Evolutionary conservation across 37 sponge, comb jelly and placozoan species (phyloP), one percentile per base, ranked within the genome.

Genomic region (Eunapius fragilis): DNA sequence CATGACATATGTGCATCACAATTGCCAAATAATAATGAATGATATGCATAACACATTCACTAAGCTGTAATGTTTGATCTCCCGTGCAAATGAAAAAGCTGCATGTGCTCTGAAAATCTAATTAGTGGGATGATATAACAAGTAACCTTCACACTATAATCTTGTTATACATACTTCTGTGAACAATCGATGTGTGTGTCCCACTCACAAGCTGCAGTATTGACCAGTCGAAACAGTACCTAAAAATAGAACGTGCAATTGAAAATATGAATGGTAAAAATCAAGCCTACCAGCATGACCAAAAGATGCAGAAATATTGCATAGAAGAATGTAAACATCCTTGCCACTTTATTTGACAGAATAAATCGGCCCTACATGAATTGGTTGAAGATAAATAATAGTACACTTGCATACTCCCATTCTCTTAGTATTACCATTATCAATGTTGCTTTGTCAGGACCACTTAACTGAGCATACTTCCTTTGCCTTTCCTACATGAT

Each of bases 391-490:
- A 12, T 27, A 7, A 31, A 35, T 4, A 71, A 74, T n/a, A 26
- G 31, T 11, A 82, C 4, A 74, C 28, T 32, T 31, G 41, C 23
- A 74, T 72, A 72, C 22, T 12, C 24, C 0, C 2, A 2, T 33
- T 33, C 3, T 33, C 6, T 7, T 0, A 33, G 5, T 27, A 71
- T 79, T 80, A 96, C 98, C 89, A 98, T 71, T n/a, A 88, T 87
- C 22, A 98, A 88, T 2, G 97, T 96, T 9, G 97, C 98, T 38
- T 93, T 92, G 76, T 98, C 98, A 50, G 96, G 91, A 68, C 94
- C 95, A 84, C 93, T 96, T 30, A 98, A 73, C 47, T 92, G 92
- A 31, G 83, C 77, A 75, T 97, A 97, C 36, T 86, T 92, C 17
- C 91, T 74, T 38, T 92, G 92, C 67, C 85, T 82, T 82, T 98